Base-by-base conservation (phyloP, 2,113 vertebrate genomes). In the Rana temporaria region DNA sequence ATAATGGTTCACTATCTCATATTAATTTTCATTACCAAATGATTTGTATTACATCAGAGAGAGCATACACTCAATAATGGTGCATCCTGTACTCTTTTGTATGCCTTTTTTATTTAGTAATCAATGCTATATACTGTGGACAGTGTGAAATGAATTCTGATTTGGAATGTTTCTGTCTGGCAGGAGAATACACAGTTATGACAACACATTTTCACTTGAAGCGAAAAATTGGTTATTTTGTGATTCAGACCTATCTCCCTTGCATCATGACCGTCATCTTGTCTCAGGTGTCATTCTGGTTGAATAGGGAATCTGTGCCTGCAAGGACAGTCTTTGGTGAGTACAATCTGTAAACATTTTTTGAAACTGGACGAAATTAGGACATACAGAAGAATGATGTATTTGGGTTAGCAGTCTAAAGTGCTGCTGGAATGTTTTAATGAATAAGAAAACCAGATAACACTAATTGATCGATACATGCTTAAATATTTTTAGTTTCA, bases 251-350 rank as follows among this genome's bases (percentile, higher is more conserved):
- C 2, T 99, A 99, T 82, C 95, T 99, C 19, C 98, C 98, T 2
- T 99, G 98, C 88, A 99, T 99, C 92, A 99, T 99, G 98, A 99
- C 98, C 14, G 98, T 99, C 92, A 99, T 99, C 88, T 95, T 99
- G 22, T 98, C 97, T 81, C 97, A 99, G 94, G 98, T 99, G 86
- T 99, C 98, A 77, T 99, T 99, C 90, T 99, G 98, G 98, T 88
- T 99, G 60, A 99, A 99, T 87, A 95, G 98, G 91, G 98, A 99
- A 85, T 99, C 98, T 7, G 98, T 99, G 55, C 98, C 98, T 63
- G 98, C 98, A 64, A 94, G 98, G 85, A 99, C 98, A 78, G 98
- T 99, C 73, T 99, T 99, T 86, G 98, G 98, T 99, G 89, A 95
- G 96, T 94, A 87, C 9, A 57, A 38, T 38, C 24, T 20, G 53